These are phyloP conservation scores for Sphaeramia orbicularis DNA, from an alignment of 2,797 vertebrate species.

Conservation along the genomic window DNA sequence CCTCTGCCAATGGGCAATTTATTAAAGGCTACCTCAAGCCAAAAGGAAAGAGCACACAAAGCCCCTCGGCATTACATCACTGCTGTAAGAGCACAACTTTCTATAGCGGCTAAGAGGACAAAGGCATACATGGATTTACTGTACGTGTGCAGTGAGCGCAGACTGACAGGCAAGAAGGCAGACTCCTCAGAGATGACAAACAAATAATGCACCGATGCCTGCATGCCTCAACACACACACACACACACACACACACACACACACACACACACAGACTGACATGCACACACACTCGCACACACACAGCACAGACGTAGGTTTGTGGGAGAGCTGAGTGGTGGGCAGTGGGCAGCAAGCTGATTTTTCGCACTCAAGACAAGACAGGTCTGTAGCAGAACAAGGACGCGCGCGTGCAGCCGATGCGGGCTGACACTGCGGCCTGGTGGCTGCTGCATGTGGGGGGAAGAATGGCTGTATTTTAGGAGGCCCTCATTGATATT, in stretches of 20 bases:
- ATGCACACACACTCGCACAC: constrained; percentile 31
- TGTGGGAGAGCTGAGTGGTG: constrained; percentile 71
- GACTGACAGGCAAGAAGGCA: constrained; percentile 57
- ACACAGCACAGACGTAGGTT: constrained; percentile 64
- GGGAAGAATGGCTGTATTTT: constrained; percentile 79
- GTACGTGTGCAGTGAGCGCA: constrained; percentile 62
- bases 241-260: constrained; percentile 24
- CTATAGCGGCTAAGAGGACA: constrained; percentile 60
- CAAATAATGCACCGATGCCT: constrained; percentile 58
- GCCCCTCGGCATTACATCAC: constrained; percentile 79
- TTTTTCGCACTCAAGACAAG: constrained; percentile 82
- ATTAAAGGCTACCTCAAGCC: constrained; percentile 79
- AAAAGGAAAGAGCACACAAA: constrained; percentile 79
- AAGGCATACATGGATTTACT: constrained; percentile 76
- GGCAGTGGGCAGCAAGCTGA: constrained; percentile 80
- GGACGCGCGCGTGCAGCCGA: constrained; percentile 77
- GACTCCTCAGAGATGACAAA: constrained; percentile 52
- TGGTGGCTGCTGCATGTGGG: constrained; percentile 75
- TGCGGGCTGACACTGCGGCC: constrained; percentile 72
- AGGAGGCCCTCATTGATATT: constrained; percentile 84
- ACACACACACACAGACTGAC: constrained; percentile 32
- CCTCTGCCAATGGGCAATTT: constrained; percentile 74
- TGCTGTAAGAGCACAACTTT: constrained; percentile 73
- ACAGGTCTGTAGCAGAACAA: constrained; percentile 82
- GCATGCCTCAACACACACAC: constrained; percentile 30